Evolutionary conservation across 2,113 vertebrate species (phyloP), one percentile per base, ranked within the genome.

Genomic region (Xiphophorus couchianus): DNA sequence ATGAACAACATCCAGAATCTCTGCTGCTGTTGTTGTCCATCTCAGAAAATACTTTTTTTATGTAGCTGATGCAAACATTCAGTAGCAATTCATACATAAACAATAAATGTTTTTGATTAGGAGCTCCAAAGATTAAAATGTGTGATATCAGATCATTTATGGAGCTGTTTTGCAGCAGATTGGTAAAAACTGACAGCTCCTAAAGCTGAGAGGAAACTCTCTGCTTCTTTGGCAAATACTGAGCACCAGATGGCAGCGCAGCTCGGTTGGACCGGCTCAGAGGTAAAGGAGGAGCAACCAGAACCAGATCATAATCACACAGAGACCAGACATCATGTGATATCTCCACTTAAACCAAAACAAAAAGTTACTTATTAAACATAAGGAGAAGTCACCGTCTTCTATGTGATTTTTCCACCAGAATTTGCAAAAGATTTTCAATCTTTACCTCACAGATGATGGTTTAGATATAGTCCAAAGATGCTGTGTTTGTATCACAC

Each of bases 181-280:
- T 12, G 30, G 69, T 15, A 6, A 64, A 54, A 58, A 51, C 25
- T 33, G 35, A 33, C 69, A 17, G 2, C 37, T 62, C 61, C 11
- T 72, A 3, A 27, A 22, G 35, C 27, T 64, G 8, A 27, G 51
- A 27, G 51, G 9, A 51, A 14, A 5, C 17, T 62, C 39, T 69
- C 67, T 29, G 69, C 62, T 65, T 30, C 3, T n/a, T 81, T 90
- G 87, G 87, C 89, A 84, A 71, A 31, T 8, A 10, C 11, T 1
- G 28, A 37, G 65, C 73, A 80, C 86, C 89, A 91, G 89, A 89
- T 88, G 88, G 89, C 65, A 58, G 87, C 74, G 78, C 89, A 91
- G 87, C 84, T 82, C 44, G 76, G 77, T 28, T 25, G 42, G 73
- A 66, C 66, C 13, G 77, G 67, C 71, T 66, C 74, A 5, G 70